Evolutionary conservation across 2,797 vertebrate species (phyloP).

Genomic region (Poliocrania exsul): DNA sequence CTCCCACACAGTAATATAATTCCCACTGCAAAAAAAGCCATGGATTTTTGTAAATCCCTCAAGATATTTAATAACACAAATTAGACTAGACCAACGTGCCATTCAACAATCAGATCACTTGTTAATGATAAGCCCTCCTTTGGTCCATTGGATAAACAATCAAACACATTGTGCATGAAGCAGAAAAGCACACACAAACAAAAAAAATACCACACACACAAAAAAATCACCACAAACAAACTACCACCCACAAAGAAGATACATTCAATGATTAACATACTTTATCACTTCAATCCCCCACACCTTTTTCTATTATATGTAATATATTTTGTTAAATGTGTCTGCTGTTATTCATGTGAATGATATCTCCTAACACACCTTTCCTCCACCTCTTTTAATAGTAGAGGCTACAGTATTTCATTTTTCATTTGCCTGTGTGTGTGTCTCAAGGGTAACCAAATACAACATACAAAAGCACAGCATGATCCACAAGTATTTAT

Average conservation of each 20-base stretch:
- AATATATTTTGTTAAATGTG: not conserved
- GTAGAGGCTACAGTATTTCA: not conserved
- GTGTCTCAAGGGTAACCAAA: slow-evolving; percentile 8
- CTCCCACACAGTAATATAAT: not conserved
- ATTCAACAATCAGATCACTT: not conserved
- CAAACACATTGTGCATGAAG: not conserved
- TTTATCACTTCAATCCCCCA: not conserved
- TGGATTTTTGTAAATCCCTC: not conserved
- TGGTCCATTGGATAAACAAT: not conserved
- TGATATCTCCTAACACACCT: not conserved
- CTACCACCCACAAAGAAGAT: not conserved
- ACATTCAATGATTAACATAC: not conserved
- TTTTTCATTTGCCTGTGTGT: slow-evolving; percentile 35
- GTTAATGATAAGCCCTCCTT: not conserved
- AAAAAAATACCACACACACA: not conserved
- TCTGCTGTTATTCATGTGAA: not conserved
- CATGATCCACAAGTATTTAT: slow-evolving; percentile 49
- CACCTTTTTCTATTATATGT: not conserved
- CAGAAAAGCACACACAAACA: not conserved
- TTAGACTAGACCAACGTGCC: not conserved
- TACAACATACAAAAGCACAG: slow-evolving; percentile 5
- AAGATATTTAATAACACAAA: not conserved
- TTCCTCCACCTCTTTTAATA: not conserved
- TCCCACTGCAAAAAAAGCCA: not conserved
- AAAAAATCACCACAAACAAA: rapidly evolving